These are phyloP conservation scores for Daktulosphaira vitifoliae DNA, from an alignment of 1,140 invertebrate genomes.

Conservation along the genomic window DNA sequence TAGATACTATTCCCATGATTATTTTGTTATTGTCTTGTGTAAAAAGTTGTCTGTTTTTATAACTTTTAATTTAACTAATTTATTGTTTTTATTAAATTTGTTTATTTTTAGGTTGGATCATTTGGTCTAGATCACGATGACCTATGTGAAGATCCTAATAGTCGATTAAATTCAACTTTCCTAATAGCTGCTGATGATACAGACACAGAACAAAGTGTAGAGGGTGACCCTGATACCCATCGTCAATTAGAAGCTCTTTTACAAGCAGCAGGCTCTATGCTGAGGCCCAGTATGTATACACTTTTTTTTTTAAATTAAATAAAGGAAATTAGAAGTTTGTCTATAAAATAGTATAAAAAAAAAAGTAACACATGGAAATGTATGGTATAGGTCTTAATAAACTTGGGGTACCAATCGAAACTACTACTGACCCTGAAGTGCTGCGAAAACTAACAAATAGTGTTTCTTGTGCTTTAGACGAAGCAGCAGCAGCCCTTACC, in stretches of 20 bases:
- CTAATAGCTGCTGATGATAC: slow-evolving; percentile 26
- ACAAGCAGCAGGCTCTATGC: slow-evolving; percentile 27
- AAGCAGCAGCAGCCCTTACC: slow-evolving; percentile 87
- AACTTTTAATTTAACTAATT: too few relatives aligned
- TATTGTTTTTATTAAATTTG: too few relatives aligned
- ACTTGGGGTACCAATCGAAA: slow-evolving; percentile 64
- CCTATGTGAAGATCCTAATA: slow-evolving; percentile 26
- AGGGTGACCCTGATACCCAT: slow-evolving; percentile 18
- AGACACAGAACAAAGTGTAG: slow-evolving; percentile 24
- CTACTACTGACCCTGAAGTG: slow-evolving; percentile 67
- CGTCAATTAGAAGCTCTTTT: slow-evolving; percentile 29
- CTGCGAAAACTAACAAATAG: slow-evolving; percentile 73
- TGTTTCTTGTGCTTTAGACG: slow-evolving; percentile 87
- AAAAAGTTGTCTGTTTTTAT: neutral
- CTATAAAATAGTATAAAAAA: neutral
- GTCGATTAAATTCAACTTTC: slow-evolving; percentile 28
- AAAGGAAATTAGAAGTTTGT: neutral
- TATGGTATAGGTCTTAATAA: slow-evolving; percentile 58
- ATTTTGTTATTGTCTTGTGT: too few relatives aligned
- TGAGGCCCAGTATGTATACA: slow-evolving; percentile 7
- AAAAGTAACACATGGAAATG: slow-evolving; percentile 20
- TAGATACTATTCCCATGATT: too few relatives aligned
- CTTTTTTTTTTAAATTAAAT: neutral
- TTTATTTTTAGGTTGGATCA: slow-evolving; percentile 5
- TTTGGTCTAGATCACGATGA: slow-evolving; percentile 23